Conservation (phyloP, 2,888 invertebrate genomes). For the Tethea ocularis region DNA sequence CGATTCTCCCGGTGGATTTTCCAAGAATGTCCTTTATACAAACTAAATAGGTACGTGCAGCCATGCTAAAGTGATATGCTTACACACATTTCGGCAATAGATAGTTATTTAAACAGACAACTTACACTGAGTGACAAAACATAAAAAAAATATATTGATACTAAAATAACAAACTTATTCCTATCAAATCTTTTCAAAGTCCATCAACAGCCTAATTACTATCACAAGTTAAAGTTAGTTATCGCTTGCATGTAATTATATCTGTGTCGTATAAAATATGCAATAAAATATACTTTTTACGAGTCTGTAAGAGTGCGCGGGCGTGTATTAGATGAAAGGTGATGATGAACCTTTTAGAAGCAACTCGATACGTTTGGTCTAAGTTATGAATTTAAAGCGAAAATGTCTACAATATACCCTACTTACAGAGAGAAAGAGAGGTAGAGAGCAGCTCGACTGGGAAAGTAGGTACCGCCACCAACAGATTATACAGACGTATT, state of each 20-base stretch:
- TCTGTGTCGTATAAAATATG: constrained; percentile 37
- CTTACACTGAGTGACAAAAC: too few species aligned
- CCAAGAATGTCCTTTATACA: too few species aligned
- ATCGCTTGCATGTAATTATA: constrained; percentile 24
- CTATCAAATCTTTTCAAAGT: neutral
- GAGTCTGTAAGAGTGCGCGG: constrained; percentile 35
- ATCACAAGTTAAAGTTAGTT: neutral
- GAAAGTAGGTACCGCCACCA: too few species aligned
- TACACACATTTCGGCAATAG: too few species aligned
- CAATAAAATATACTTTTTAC: constrained; percentile 53
- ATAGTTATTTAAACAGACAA: neutral
- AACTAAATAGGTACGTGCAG: too few species aligned
- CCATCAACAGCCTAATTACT: neutral
- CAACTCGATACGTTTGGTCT: constrained; percentile 43
- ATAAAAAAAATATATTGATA: neutral
- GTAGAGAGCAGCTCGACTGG: too few species aligned
- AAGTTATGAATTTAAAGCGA: constrained; percentile 31
- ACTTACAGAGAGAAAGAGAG: too few species aligned
- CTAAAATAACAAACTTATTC: neutral
- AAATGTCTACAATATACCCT: too few species aligned
- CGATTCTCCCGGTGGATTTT: too few species aligned
- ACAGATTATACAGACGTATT: too few species aligned
- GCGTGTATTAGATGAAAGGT: constrained; percentile 48
- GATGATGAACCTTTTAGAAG: constrained; percentile 63
- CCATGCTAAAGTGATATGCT: too few species aligned